phyloP scores from a whole-genome alignment of 2,113 vertebrate genomes.

The Tonatia bakeri region DNA sequence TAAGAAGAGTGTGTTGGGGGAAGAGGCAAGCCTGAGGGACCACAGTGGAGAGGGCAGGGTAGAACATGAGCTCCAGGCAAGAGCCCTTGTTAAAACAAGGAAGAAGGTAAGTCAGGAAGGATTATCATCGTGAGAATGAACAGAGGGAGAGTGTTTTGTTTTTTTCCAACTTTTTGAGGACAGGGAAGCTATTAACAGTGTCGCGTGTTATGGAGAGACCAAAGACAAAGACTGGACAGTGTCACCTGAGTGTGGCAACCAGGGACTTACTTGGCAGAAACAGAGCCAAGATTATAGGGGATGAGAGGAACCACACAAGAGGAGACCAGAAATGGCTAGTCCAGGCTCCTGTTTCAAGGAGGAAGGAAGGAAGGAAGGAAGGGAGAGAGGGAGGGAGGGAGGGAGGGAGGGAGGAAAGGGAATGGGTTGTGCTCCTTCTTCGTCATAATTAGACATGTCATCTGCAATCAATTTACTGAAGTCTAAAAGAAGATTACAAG shows the following conservation, averaged over 20 bases:
- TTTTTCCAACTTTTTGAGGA: background rate
- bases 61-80: background rate
- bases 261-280: background rate
- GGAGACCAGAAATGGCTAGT: background rate
- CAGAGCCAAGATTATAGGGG: background rate
- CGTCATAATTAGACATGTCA: background rate
- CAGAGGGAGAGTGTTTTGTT: background rate
- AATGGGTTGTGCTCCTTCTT: background rate
- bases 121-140: background rate
- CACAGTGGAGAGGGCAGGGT: background rate
- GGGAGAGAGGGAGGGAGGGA: too few relatives aligned
- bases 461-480: background rate
- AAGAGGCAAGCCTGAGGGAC: background rate
- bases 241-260: background rate
- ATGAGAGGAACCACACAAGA: background rate
- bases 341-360: background rate
- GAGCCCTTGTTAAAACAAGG: background rate
- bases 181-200: background rate
- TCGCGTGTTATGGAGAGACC: background rate
- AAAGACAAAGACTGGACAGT: background rate
- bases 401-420: background rate
- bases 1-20: background rate
- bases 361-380: background rate
- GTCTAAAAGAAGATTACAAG: background rate
- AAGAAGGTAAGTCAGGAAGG: background rate